Evolutionary conservation across 2,113 vertebrate genomes (phyloP), one percentile per base, ranked within the genome.

Genomic region (Oryzias celebensis): DNA sequence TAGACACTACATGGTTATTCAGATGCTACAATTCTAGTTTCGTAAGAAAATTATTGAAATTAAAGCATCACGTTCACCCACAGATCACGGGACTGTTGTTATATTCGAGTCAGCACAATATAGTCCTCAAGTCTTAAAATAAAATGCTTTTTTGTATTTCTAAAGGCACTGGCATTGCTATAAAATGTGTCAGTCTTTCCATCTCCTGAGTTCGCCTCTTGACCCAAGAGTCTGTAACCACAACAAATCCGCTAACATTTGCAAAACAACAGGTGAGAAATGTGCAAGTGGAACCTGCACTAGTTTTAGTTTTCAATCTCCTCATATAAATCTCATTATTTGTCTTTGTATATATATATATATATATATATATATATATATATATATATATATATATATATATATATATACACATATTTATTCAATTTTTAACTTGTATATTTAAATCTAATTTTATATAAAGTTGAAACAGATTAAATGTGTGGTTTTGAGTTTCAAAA

Each of bases 221-320:
- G 82, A 88, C 82, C 80, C 71, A 57, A 50, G 53, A 53, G n/a
- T 15, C 46, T 57, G 62, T 36, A 68, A 82, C 77, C 65, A 52
- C 77, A 83, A 73, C 62, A 78, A 53, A 75, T 66, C 62, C 20
- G 16, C 49, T 71, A 77, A 83, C 70, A 81, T 70, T 72, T 77
- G 22, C 64, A 68, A 63, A 65, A 45, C 15, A 55, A 51, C 47
- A 79, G 48, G 65, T 70, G 73, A 55, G 41, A 82, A 52, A 6
- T 14, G 7, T 57, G 49, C 52, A 55, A 53, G 49, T 74, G 63
- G 50, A 7, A 45, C 26, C 52, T 14, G 45, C 52, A 71, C 41
- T 36, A 59, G 53, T 31, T 62, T 59, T 5, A 51, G 18, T 61
- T 28, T 53, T 23, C 3, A 50, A 15, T 57, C 18, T 63, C 20